Evolutionary conservation across 2,888 invertebrate genomes (phyloP).

Genomic region (Xylota segnis): DNA sequence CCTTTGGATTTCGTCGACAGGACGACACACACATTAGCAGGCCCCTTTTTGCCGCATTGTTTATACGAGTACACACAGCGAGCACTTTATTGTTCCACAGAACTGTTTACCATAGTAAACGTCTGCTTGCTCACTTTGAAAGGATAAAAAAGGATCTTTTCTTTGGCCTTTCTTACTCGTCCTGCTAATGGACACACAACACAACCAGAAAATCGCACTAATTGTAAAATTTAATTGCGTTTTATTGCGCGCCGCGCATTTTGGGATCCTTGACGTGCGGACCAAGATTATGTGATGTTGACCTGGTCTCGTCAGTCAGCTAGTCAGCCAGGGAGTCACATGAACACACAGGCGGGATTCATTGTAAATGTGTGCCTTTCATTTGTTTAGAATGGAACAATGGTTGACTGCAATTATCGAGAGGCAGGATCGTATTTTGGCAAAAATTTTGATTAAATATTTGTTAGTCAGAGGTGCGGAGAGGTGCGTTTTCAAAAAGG

Average conservation of each 20-base stretch:
- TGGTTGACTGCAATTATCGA: conserved; percentile 62
- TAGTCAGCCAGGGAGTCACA: not conserved
- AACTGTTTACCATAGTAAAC: conserved; percentile 62
- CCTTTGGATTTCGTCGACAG: not conserved
- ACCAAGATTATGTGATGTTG: conserved; percentile 7
- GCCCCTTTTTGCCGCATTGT: conserved; percentile 56
- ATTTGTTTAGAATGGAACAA: conserved; percentile 31
- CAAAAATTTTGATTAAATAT: conserved; percentile 46
- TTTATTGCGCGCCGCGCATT: conserved; percentile 41
- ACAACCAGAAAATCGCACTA: conserved; percentile 24
- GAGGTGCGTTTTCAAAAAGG: too few species aligned
- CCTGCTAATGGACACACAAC: conserved; percentile 54
- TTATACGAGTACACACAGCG: conserved; percentile 23
- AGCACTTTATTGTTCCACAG: conserved; percentile 33
- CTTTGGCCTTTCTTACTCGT: conserved; percentile 7
- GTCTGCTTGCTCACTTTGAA: conserved; percentile 1
- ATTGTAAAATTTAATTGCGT: conserved; percentile 56
- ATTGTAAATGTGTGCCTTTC: conserved; percentile 49
- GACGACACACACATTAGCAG: conserved; percentile 55
- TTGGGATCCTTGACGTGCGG: conserved; percentile 16
- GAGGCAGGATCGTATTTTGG: conserved; percentile 23
- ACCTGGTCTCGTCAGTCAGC: conserved; percentile 17
- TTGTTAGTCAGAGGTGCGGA: conserved; percentile 14
- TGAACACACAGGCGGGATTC: conserved; percentile 30
- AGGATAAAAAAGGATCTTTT: conserved; percentile 46